Evolutionary conservation across 1,140 invertebrate genomes (phyloP), one percentile per base, ranked within the genome.

Genomic region (Sinonovacula constricta): DNA sequence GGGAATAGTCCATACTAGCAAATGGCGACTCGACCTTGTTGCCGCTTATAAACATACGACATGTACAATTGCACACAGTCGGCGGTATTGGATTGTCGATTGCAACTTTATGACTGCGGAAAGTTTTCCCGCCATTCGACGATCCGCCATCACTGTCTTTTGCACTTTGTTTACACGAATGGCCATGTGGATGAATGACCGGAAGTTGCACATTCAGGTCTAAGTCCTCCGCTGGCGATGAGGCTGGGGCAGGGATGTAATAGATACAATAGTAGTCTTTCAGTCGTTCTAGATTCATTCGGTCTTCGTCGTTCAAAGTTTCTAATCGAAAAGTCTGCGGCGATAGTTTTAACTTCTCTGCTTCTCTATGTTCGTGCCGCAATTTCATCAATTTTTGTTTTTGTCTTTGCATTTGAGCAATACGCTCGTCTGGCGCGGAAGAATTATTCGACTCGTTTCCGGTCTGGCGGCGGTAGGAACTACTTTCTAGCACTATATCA

Each of bases 201-300:
- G 71, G 71, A 3, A 75, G 45, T 26, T 66, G 71, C n/a, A 75
- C 22, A 28, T 66, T 49, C 15, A 65, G 22, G 30, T 66, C 60
- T 26, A 59, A 62, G 24, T 72, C 36, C 18, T 79, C 79, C 12
- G 67, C 59, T 26, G 74, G 66, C 14, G 65, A 65, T 1, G 81
- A 70, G 10, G 82, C 76, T 28, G 79, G 76, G 0, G 76, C 63
- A 2, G 85, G 84, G 14, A 85, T 53, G 67, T 85, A 87, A 77
- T 84, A 87, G 15, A 87, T 79, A 65, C 83, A 85, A 63, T 86
- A 86, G 67, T 81, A 85, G 30, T 85, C 79, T 31, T 80, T 83
- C 24, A 87, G 69, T 59, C 82, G 83, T 36, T 85, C 85, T 51
- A 82, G 49, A 71, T 84, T 82, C 66, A 86, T 79, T 28, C 68